Conservation (phyloP, 1,140 invertebrate genomes). For the Manduca sexta region DNA sequence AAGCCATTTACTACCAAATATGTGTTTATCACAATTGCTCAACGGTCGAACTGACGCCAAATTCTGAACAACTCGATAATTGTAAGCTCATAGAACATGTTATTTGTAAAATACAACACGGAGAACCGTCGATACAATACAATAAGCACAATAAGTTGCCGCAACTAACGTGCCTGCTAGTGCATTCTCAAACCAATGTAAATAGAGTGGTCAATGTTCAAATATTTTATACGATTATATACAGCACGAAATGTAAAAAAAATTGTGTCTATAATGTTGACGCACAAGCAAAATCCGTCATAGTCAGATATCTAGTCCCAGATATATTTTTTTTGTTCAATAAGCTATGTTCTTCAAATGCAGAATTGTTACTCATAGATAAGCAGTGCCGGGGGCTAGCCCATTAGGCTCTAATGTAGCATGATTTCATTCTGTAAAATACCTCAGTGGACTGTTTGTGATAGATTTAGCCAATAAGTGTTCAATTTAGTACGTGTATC, state of each 20-base stretch:
- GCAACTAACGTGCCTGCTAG: constrained; percentile 25
- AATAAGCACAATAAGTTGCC: constrained; percentile 12
- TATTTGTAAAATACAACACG: background rate
- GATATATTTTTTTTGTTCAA: constrained; percentile 40
- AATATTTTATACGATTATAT: constrained; percentile 7
- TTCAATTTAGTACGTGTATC: constrained; percentile 65
- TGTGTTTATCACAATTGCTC: constrained; percentile 27
- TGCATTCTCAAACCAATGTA: constrained; percentile 19
- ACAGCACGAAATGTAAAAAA: constrained; percentile 4
- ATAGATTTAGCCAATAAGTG: constrained; percentile 71
- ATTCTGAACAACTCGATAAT: constrained; percentile 13
- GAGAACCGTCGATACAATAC: background rate
- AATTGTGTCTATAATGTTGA: constrained; percentile 18
- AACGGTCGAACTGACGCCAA: constrained; percentile 16
- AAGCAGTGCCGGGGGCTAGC: constrained; percentile 27
- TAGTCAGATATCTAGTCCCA: constrained; percentile 69
- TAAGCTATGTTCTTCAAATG: constrained; percentile 42
- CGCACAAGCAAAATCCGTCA: constrained; percentile 48
- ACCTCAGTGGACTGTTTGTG: constrained; percentile 69
- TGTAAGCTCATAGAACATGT: background rate
- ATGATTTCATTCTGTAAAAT: constrained; percentile 57
- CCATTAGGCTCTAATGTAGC: constrained; percentile 22
- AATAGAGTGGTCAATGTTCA: constrained; percentile 15
- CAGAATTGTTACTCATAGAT: constrained; percentile 39
- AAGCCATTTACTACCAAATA: constrained; percentile 28